Base-by-base conservation (phyloP, 2,113 vertebrate species). In the Miniopterus natalensis region DNA sequence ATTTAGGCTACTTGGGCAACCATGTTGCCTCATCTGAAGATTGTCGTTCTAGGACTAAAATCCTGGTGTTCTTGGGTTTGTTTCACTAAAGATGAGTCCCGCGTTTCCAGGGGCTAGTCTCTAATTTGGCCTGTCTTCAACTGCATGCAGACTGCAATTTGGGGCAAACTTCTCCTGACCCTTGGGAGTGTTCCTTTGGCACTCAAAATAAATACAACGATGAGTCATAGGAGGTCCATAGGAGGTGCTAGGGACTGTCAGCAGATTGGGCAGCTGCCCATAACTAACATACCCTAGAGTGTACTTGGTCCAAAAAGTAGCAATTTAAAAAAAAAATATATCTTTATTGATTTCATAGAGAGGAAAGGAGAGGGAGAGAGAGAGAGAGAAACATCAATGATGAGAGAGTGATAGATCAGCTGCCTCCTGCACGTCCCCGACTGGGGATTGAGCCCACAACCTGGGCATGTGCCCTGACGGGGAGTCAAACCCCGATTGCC, bases 1-100 rank as follows among this genome's bases (percentile, higher is more conserved):
- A 75, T 79, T 31, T 91, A 87, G 45, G 36, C 36, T 70, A 65
- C 27, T 3, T 84, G 65, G 29, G 13, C 12, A 81, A 51, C 36
- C n/a, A 81, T 51, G 29, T 79, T 93, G 36, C 45, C 77, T 84
- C 45, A 40, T 10, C 49, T 87, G 23, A 95, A 92, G 40, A 80
- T 84, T 79, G 18, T 84, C 42, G 36, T 84, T 73, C 8, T 11
- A 70, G 71, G 71, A 88, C 6, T 7, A 27, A 93, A 78, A 29
- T 93, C 23, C 29, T 66, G 25, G 8, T 20, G 18, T 65, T 70
- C n/a, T 45, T 77, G 53, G 45, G 21, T 71, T 75, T 59, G 36
- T 68, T 79, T 94, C n/a, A 73, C 3, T 21, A 40, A 70, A 42
- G 31, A 21, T 23, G 61, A 88, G 20, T 21, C 13, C 74, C 29